These are phyloP conservation scores for Nebria ingens DNA, from an alignment of 1,140 invertebrate species.

Conservation along the genomic window DNA sequence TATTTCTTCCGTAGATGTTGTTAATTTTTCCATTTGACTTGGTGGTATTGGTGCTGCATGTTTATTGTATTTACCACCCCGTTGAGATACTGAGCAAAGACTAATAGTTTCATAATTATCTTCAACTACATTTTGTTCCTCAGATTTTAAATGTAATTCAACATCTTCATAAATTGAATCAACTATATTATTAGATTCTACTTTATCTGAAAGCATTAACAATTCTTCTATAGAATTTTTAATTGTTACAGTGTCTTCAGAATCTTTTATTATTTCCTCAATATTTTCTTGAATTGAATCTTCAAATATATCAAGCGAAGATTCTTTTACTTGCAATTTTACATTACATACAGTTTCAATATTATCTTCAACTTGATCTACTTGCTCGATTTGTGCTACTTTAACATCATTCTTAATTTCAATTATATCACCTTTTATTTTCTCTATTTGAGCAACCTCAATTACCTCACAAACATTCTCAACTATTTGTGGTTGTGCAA, in stretches of 20 bases:
- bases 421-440: neutral
- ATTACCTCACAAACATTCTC: too few species aligned
- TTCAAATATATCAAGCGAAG: neutral
- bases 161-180: neutral
- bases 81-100: neutral
- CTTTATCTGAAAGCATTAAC: neutral
- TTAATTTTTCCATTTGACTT: neutral
- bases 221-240: neutral
- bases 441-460: neutral
- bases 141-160: neutral
- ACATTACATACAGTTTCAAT: neutral
- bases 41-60: slow-evolving; percentile 28
- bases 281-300: neutral
- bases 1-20: neutral
- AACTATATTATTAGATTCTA: neutral
- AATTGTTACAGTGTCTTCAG: neutral
- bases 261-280: slow-evolving; percentile 12
- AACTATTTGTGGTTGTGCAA: too few species aligned
- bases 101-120: slow-evolving; percentile 1
- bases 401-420: neutral
- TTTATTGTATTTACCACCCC: slow-evolving; percentile 32
- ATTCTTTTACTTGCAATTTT: neutral
- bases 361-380: neutral
- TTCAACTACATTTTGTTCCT: neutral
- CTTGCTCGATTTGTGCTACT: neutral